A percentile compares a stretch with the other conserved stretches of the same genome.
Evolutionary conservation across 2,797 vertebrate genomes (phyloP).

Genomic region (Poeciliopsis presidionis): DNA sequence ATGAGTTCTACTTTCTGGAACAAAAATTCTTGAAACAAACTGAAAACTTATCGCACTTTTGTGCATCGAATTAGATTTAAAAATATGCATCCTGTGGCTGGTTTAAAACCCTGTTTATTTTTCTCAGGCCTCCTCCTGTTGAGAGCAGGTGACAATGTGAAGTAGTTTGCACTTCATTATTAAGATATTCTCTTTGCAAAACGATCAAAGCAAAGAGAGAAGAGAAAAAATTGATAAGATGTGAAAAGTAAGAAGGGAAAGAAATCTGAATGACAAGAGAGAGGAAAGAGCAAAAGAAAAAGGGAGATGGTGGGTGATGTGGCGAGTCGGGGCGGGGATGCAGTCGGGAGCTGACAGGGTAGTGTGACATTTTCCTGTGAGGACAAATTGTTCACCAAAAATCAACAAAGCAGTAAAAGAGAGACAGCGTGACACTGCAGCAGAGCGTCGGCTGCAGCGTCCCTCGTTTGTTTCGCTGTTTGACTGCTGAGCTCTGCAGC

Average conservation of each 20-base stretch:
- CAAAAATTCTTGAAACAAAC: background rate
- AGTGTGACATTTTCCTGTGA: slow-evolving; percentile 80
- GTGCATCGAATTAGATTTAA: background rate
- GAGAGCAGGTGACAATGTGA: slow-evolving; percentile 40
- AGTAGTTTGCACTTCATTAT: slow-evolving; percentile 38
- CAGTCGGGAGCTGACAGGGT: slow-evolving; percentile 74
- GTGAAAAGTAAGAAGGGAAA: slow-evolving; percentile 50
- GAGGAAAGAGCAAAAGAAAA: slow-evolving; percentile 21
- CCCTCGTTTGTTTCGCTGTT: background rate
- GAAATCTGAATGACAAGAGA: slow-evolving; percentile 37
- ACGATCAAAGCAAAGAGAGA: slow-evolving; percentile 24
- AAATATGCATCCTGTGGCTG: background rate
- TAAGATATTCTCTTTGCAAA: slow-evolving; percentile 33
- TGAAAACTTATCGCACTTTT: background rate
- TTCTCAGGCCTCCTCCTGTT: slow-evolving; percentile 6
- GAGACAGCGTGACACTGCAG: slow-evolving; percentile 65
- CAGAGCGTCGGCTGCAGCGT: slow-evolving; percentile 22
- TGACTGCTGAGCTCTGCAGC: slow-evolving; percentile 20
- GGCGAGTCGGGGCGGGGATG: slow-evolving; percentile 18
- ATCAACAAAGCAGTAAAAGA: slow-evolving; percentile 68
- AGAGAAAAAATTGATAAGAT: slow-evolving; percentile 41
- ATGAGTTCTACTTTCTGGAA: background rate
- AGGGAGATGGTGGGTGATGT: slow-evolving; percentile 35
- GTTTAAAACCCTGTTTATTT: background rate
- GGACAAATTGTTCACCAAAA: slow-evolving; percentile 79